These are phyloP conservation scores for Thryonomys swinderianus DNA, from an alignment of 2,113 vertebrate genomes.

Conservation along the genomic window DNA sequence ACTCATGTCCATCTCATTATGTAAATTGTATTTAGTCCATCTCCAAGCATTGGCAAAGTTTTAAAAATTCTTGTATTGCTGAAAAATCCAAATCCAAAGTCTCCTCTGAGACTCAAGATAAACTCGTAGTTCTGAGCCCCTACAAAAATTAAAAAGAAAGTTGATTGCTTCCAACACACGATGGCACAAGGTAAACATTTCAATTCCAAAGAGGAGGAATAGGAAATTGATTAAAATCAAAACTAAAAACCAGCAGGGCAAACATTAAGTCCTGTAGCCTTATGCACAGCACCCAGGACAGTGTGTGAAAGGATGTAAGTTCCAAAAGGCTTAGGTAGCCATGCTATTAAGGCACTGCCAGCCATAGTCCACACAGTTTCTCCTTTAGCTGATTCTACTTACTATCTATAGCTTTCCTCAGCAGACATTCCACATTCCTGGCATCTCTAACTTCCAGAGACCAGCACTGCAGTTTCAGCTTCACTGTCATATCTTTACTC, in stretches of 20 bases:
- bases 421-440: background rate
- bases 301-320: background rate
- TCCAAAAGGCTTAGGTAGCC: background rate
- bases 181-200: background rate
- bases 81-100: background rate
- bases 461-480: background rate
- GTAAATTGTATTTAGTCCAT: background rate
- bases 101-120: background rate
- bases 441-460: background rate
- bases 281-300: background rate
- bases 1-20: background rate
- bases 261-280: background rate
- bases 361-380: background rate
- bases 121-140: background rate
- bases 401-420: background rate
- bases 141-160: background rate
- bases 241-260: background rate
- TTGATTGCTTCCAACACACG: background rate
- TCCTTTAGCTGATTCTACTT: background rate
- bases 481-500: background rate
- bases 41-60: background rate
- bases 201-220: background rate
- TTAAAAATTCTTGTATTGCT: background rate
- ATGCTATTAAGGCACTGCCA: background rate
- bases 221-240: background rate